Evolutionary conservation across 2,113 vertebrate species (phyloP), one percentile per base, ranked within the genome.

Genomic region (Oryzias javanicus): DNA sequence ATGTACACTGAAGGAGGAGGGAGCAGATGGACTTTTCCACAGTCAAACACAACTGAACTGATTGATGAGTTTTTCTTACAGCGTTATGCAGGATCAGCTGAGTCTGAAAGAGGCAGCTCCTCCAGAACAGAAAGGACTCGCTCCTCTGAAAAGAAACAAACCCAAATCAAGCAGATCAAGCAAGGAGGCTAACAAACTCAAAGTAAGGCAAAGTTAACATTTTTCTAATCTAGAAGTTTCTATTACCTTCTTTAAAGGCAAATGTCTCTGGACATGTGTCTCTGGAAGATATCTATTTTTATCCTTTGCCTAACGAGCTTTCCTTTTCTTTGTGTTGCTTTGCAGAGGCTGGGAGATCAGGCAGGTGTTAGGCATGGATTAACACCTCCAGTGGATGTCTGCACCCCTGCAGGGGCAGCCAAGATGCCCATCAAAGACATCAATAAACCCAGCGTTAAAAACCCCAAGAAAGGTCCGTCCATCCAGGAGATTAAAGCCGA

Each of bases 371-470:
- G 90, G 69, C 72, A 90, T 55, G 88, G 86, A 42, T 74, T 83
- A 51, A 85, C 85, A 74, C 88, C 90, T 60, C 82, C 82, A 3
- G 29, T 78, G 25, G 86, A 95, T 77, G 76, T 94, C 67, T 92
- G 84, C 44, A 95, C 91, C 70, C 94, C 92, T 1, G 87, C 92
- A 65, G 93, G 93, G 18, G 93, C 97, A 64, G 92, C 93, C 50
- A 93, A 92, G 55, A 92, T 97, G 88, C 83, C 97, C 75, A 94
- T 93, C 64, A 93, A 93, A 81, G 86, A 93, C 57, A 84, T 88
- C 18, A 92, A 90, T 48, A 95, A 94, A 88, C 16, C 93, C 67
- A 91, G 82, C 80, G 79, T 87, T 60, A 94, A 89, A 84, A 85
- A 92, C 35, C 71, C 94, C 56, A 91, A 81, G 82, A 83, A 93